phyloP scores from a whole-genome alignment of 2,113 vertebrate species.

The Rhynchomys soricoides region DNA sequence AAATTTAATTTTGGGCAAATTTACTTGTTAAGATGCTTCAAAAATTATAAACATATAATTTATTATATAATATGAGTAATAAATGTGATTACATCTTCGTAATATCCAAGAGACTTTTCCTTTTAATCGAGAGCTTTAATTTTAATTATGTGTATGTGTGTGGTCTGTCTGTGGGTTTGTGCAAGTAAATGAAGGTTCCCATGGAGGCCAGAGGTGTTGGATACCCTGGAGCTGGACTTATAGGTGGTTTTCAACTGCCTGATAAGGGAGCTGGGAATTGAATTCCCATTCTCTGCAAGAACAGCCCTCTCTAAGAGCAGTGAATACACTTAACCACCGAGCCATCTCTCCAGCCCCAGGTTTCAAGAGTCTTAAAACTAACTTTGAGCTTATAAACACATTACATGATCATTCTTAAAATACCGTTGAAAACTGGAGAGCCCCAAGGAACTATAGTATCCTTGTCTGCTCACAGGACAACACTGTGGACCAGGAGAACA shows the following conservation, averaged over 20 bases:
- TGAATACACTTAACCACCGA: background rate
- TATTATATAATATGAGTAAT: background rate
- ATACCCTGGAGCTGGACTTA: background rate
- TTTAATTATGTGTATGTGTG: background rate
- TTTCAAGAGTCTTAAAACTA: conserved; percentile 32
- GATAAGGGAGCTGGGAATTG: background rate
- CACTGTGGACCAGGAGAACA: background rate
- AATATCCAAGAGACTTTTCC: background rate
- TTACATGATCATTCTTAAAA: conserved; percentile 21
- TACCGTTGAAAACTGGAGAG: conserved; percentile 17
- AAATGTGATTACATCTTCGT: background rate
- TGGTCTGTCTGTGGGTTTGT: background rate
- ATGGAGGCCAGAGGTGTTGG: background rate
- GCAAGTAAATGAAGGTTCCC: background rate
- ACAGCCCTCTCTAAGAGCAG: background rate
- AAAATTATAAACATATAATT: background rate
- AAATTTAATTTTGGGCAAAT: conserved; percentile 1
- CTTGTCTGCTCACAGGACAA: background rate
- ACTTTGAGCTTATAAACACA: background rate
- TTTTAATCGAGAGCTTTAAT: background rate
- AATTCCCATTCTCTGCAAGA: background rate
- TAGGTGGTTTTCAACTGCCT: background rate
- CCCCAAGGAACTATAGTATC: background rate
- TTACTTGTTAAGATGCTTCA: conserved; percentile 33
- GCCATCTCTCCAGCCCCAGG: background rate